phyloP scores from a whole-genome alignment of 2,797 vertebrate genomes.

The Enteromius viviparus region DNA sequence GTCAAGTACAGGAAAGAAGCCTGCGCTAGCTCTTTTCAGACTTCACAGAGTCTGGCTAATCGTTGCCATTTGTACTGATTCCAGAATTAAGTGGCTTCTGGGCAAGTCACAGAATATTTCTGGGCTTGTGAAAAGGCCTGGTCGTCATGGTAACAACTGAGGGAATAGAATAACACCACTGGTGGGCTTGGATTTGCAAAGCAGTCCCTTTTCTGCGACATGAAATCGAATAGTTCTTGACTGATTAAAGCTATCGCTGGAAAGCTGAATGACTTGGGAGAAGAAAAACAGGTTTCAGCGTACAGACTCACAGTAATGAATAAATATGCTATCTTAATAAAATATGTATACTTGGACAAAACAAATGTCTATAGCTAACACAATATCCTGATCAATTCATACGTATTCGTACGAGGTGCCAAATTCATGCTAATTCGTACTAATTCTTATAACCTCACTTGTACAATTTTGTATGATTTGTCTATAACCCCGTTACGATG shows the following conservation, averaged over 20 bases:
- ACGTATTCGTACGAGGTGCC: too few relatives aligned
- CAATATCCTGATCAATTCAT: too few relatives aligned
- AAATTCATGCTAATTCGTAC: too few relatives aligned
- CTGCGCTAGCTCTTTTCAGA: slow-evolving; percentile 51
- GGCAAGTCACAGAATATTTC: slow-evolving; percentile 53
- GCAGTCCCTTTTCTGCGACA: slow-evolving; percentile 40
- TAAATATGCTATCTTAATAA: too few relatives aligned
- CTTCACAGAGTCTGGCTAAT: slow-evolving; percentile 59
- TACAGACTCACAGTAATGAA: background rate
- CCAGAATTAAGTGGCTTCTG: slow-evolving; percentile 49
- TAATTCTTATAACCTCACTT: too few relatives aligned
- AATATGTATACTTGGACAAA: too few relatives aligned
- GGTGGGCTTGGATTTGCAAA: slow-evolving; percentile 42
- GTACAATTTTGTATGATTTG: too few relatives aligned
- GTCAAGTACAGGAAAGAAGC: slow-evolving; percentile 24
- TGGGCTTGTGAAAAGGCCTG: slow-evolving; percentile 52
- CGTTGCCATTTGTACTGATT: slow-evolving; percentile 63
- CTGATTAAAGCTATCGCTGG: background rate
- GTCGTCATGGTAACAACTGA: slow-evolving; percentile 64
- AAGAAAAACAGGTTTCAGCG: background rate
- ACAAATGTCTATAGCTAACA: too few relatives aligned
- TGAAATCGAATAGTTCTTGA: background rate
- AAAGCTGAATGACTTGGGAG: background rate
- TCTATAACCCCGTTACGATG: too few relatives aligned
- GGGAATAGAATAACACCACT: slow-evolving; percentile 66